Base-by-base conservation (phyloP, 2,797 vertebrate species). In the Acomys russatus region DNA sequence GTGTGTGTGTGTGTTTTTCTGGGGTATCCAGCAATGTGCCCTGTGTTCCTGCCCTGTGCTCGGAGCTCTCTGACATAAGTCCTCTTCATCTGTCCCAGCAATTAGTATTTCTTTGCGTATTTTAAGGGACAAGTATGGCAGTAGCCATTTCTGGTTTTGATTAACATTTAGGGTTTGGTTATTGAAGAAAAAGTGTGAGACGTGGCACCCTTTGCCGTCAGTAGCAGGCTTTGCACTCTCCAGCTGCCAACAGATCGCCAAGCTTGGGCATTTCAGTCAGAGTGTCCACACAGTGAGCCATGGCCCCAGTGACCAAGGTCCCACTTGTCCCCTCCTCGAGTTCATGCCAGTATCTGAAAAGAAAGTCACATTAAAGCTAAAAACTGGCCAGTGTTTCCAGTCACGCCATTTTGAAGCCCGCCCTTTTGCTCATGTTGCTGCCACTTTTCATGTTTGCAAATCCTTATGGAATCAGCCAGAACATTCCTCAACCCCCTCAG, bases 331-430 rank as follows among this genome's bases (percentile, higher is more conserved):
- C 11, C n/a, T 22, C 7, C 35, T 56, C 4, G 17, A 44, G 44
- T 44, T 44, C 3, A 44, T 78, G 25, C 64, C 38, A 38, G 0
- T 5, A 23, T 91, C 74, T 61, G 3, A 79, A 93, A 91, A 95
- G 74, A 93, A 91, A 95, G 74, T 71, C 83, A 78, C 33, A 74
- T 91, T 79, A 33, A 86, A 96, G 49, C 54, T 51, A 35, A 77
- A 94, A 76, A 44, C 51, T 86, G 6, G 56, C 30, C 49, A 12
- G n/a, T 68, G 66, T 93, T 91, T 20, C 35, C 51, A 78, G 79
- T 73, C 59, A 51, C 22, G n/a, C 64, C 9, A 20, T 77, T 93
- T 59, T 93, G 94, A 92, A 94, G 25, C 63, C 20, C 3, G 73
- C 22, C 22, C 79, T 91, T 88, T 73, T 89, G 22, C 15, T 92